Evolutionary conservation across 30 jellyfish, hydroid and myxozoan genomes (phyloP), one percentile per base, ranked within the genome.

Genomic region (Hydractinia symbiolongicarpus): DNA sequence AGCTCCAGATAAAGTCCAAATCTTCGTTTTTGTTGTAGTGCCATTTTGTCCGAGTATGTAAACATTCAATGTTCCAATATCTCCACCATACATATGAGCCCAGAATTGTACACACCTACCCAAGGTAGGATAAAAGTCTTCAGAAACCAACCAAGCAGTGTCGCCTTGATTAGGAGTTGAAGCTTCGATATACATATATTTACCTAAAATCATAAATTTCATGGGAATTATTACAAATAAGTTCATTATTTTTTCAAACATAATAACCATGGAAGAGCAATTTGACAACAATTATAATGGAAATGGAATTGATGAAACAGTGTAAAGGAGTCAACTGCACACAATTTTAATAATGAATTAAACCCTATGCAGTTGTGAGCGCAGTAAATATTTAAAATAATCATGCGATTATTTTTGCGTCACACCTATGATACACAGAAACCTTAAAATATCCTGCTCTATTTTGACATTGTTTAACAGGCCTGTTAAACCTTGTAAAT

Each of bases 41-140:
- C 96, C 96, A 73, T 93, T 93, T 64, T 93, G 98, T 5, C 93
- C 88, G 76, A 72, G 84, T 66, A 93, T 50, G 53, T 78, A 54
- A 56, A 93, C 96, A 84, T 72, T 83, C 20, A 93, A 84, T 11
- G 85, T 83, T 15, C 98, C 98, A 75, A 93, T 93, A 78, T 70
- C 95, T 30, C 85, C 83, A 4, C 98, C 98, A 50, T 77, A 58
- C 98, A 93, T 93, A 90, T 93, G 96, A 53, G 84, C 84, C 98
- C 98, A 93, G 85, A 93, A 93, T 53, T 93, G 86, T 68, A 93
- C 83, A 81, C 98, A 93, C 9, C 96, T 83, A 4, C 98, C 96
- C 17, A 81, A 80, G 51, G 98, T 93, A 53, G 98, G 98, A 6
- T 81, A 50, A 72, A 93, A 93, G 86, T 85, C 96, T 73, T 93